Evolutionary conservation across 2,113 vertebrate species (phyloP).

Genomic region (Taurulus bubalis): DNA sequence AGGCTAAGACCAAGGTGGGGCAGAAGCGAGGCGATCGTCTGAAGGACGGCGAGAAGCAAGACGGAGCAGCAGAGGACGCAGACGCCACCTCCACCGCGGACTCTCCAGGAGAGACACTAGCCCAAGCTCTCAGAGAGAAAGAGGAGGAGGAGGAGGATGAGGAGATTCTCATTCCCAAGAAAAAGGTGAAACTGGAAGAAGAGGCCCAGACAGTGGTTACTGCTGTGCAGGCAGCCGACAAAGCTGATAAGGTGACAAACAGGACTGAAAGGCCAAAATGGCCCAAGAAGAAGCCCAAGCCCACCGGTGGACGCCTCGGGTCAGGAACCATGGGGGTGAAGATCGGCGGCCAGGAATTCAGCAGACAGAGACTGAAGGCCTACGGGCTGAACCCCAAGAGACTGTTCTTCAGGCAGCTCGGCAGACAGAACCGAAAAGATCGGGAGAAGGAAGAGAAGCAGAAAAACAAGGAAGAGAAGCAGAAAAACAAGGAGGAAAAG

Average conservation of each 20-base stretch:
- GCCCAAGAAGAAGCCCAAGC: slow-evolving; percentile 73
- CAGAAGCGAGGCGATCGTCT: slow-evolving; percentile 74
- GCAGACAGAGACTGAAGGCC: slow-evolving; percentile 86
- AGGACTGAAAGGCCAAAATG: slow-evolving; percentile 57
- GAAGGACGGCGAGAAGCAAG: slow-evolving; percentile 39
- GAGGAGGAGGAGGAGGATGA: slow-evolving; percentile 46
- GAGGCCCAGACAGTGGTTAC: neutral
- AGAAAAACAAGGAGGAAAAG: slow-evolving; percentile 73
- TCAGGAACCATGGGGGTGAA: slow-evolving; percentile 76
- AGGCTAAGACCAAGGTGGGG: slow-evolving; percentile 70
- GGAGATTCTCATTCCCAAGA: slow-evolving; percentile 76
- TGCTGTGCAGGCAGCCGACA: neutral
- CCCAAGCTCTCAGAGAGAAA: slow-evolving; percentile 29
- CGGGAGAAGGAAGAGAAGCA: slow-evolving; percentile 74
- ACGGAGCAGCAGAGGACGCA: slow-evolving; percentile 20
- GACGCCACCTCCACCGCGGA: neutral
- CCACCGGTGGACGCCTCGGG: slow-evolving; percentile 52
- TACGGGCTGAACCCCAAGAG: slow-evolving; percentile 91
- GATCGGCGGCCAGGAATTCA: slow-evolving; percentile 86
- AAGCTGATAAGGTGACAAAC: neutral
- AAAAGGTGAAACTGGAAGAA: slow-evolving; percentile 63
- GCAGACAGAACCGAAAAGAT: slow-evolving; percentile 74
- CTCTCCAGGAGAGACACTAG: slow-evolving; percentile 8
- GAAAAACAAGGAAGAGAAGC: slow-evolving; percentile 69
- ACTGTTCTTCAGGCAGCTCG: slow-evolving; percentile 87